Conservation (phyloP, 1,140 invertebrate genomes). For the Anagrus nilaparvatae region DNA sequence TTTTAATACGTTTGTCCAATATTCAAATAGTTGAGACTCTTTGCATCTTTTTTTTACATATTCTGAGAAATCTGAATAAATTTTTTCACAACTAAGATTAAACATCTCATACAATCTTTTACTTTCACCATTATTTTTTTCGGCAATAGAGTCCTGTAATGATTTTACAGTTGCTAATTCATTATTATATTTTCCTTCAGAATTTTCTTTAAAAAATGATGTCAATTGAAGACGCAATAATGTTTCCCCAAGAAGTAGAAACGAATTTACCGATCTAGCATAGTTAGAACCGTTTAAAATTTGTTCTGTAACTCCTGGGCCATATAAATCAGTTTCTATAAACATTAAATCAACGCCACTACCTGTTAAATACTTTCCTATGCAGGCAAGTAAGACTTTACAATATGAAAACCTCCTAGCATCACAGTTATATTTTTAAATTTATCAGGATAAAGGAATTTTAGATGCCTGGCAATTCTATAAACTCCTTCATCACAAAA, state of each 20-base stretch:
- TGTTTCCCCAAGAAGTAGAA: constrained; percentile 8
- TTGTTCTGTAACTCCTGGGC: constrained; percentile 7
- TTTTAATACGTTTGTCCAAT: constrained; percentile 7
- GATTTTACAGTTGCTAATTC: background rate
- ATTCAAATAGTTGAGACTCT: constrained; percentile 8
- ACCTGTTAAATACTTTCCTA: constrained; percentile 15
- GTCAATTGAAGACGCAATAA: constrained; percentile 11
- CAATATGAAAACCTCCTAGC: constrained; percentile 12
- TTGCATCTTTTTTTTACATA: constrained; percentile 4
- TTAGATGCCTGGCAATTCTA: constrained; percentile 8
- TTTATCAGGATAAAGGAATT: constrained; percentile 1
- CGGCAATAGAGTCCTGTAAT: constrained; percentile 1
- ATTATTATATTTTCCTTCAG: constrained; percentile 4
- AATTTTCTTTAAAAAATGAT: constrained; percentile 8
- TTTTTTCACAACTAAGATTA: background rate
- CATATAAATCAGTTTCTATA: constrained; percentile 10
- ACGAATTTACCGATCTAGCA: constrained; percentile 9
- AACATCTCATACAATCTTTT: background rate
- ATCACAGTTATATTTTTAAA: constrained; percentile 13
- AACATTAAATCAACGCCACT: constrained; percentile 15
- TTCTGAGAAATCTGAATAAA: constrained; percentile 3
- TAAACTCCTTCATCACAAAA: constrained; percentile 15
- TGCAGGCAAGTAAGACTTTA: constrained; percentile 10
- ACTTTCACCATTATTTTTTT: constrained; percentile 1
- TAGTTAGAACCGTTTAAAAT: constrained; percentile 13